Percentiles rank a stretch among this genome's conserved stretches.
Evolutionary conservation across 2,888 invertebrate species (phyloP).

Genomic region (Drosophila neutralis): DNA sequence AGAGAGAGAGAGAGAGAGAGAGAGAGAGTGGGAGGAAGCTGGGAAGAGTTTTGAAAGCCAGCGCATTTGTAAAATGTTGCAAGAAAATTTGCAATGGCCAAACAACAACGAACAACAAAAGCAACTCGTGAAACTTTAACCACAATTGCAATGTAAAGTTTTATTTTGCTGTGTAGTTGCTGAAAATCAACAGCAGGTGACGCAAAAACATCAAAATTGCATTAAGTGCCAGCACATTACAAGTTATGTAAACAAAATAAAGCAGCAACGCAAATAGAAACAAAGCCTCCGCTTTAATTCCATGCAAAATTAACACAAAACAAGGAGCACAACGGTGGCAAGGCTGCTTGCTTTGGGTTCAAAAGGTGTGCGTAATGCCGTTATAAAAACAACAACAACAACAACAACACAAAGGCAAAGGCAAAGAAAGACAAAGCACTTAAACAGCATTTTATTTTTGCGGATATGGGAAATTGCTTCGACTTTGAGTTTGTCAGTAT

Average conservation of each 20-base stretch:
- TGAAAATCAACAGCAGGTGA: slow-evolving; percentile 61
- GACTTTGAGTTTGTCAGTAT: slow-evolving; percentile 26
- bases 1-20: slow-evolving; percentile 2
- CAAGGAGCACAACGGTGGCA: not conserved
- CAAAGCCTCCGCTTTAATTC: slow-evolving; percentile 47
- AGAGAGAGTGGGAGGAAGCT: not conserved
- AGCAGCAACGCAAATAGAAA: not conserved
- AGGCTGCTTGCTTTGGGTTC: slow-evolving; percentile 8
- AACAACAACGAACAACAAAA: slow-evolving; percentile 2
- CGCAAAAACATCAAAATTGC: slow-evolving; percentile 71
- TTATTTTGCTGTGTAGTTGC: slow-evolving; percentile 35
- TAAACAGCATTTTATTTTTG: slow-evolving; percentile 28
- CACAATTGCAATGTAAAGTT: slow-evolving; percentile 55
- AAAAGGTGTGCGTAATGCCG: slow-evolving; percentile 24
- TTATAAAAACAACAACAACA: not conserved
- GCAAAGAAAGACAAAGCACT: slow-evolving; percentile 42
- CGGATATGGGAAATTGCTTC: slow-evolving; percentile 23
- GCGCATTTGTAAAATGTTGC: slow-evolving; percentile 52
- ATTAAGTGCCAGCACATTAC: slow-evolving; percentile 62
- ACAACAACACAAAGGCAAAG: slow-evolving; percentile 23
- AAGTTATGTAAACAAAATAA: slow-evolving; percentile 24
- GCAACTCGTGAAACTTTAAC: slow-evolving; percentile 57
- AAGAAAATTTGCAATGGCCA: slow-evolving; percentile 42
- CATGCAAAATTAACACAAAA: slow-evolving; percentile 49
- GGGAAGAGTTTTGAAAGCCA: slow-evolving; percentile 22